A percentile compares a stretch with the other conserved stretches of the same genome.
phyloP scores from a whole-genome alignment of 2,113 vertebrate genomes.

The Microtus pennsylvanicus region DNA sequence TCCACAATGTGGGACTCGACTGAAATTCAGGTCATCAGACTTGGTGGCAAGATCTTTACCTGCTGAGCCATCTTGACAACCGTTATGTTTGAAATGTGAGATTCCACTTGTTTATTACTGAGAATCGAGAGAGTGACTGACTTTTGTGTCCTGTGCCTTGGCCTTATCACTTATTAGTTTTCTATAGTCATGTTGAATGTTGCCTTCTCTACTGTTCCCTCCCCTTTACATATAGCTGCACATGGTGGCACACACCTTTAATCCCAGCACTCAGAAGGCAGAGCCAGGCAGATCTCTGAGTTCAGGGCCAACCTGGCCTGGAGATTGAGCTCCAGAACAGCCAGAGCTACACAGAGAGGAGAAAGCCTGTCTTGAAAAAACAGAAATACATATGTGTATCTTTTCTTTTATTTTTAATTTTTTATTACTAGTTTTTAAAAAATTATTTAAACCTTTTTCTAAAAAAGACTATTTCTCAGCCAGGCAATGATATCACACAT shows the following conservation, averaged over 20 bases:
- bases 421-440: background rate
- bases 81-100: background rate
- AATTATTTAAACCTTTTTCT: background rate
- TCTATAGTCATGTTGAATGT: background rate
- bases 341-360: background rate
- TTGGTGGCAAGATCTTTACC: too few species aligned
- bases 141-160: background rate
- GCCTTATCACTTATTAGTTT: background rate
- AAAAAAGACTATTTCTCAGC: background rate
- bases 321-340: background rate
- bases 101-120: background rate
- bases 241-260: background rate
- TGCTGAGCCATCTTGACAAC: background rate
- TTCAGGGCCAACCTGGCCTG: background rate
- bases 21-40: too few species aligned
- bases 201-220: background rate
- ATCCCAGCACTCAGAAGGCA: background rate
- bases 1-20: background rate
- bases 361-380: background rate
- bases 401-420: background rate
- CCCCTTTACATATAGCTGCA: background rate
- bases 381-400: background rate
- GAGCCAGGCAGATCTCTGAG: background rate
- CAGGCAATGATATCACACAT: background rate
- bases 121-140: background rate